Conservation (phyloP, 2,888 invertebrate genomes). For the Eumerus sabulonum region DNA sequence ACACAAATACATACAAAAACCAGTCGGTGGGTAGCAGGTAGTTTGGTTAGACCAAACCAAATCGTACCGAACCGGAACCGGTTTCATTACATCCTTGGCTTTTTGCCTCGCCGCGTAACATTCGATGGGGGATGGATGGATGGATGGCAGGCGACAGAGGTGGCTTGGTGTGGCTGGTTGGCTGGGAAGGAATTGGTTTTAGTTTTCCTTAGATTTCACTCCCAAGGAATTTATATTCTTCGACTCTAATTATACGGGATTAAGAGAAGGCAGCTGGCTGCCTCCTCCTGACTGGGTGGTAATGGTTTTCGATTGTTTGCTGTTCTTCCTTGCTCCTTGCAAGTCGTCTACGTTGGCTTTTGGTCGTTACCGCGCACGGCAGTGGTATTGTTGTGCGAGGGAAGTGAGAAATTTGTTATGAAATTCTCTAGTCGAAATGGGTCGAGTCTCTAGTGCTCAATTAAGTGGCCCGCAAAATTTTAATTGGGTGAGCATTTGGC, state of each 20-base stretch:
- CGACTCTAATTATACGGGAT: slow-evolving; percentile 66
- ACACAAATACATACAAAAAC: too few species aligned
- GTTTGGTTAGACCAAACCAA: too few species aligned
- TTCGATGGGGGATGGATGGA: too few species aligned
- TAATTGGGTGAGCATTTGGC: slow-evolving; percentile 39
- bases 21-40: background rate
- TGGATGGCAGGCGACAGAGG: too few species aligned
- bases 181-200: slow-evolving; percentile 27
- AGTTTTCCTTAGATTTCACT: slow-evolving; percentile 47
- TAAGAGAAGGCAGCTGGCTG: slow-evolving; percentile 20
- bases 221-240: slow-evolving; percentile 57
- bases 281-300: slow-evolving; percentile 1
- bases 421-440: background rate
- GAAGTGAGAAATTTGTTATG: background rate
- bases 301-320: background rate
- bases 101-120: slow-evolving; percentile 20
- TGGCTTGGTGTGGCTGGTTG: slow-evolving; percentile 21
- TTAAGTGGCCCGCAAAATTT: slow-evolving; percentile 51
- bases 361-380: too few species aligned
- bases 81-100: slow-evolving; percentile 68
- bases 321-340: too few species aligned
- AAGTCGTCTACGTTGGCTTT: too few species aligned
- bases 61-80: slow-evolving; percentile 43
- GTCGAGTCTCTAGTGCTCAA: too few species aligned
- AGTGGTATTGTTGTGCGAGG: too few species aligned